phyloP scores from a whole-genome alignment of 2,797 vertebrate species.

The Phrynocephalus vlangalii region DNA sequence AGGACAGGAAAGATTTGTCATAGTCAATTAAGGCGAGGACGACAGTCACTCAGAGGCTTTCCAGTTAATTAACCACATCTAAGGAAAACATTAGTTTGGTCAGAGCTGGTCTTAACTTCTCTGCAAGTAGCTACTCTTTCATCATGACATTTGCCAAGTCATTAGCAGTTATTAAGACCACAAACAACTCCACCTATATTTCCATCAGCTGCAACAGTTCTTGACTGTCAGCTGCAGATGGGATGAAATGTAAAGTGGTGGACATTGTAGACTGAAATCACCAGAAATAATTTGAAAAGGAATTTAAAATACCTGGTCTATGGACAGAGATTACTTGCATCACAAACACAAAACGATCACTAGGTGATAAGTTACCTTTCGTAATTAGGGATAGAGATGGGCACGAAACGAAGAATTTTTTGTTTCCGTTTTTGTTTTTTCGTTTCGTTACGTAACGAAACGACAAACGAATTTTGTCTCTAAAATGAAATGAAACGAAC shows the following conservation, averaged over 20 bases:
- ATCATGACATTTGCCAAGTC: neutral
- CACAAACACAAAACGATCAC: neutral
- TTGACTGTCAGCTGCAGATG: neutral
- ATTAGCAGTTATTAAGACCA: conserved; percentile 1
- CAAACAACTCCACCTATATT: neutral
- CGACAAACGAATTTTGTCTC: too few species aligned
- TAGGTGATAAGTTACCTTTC: neutral
- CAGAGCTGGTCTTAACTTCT: conserved; percentile 3
- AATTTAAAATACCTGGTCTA: neutral
- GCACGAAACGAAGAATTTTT: too few species aligned
- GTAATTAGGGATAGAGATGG: too few species aligned
- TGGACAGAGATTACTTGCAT: neutral
- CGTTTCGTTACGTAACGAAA: too few species aligned
- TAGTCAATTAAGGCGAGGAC: conserved; percentile 24
- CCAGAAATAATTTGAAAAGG: neutral
- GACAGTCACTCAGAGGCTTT: conserved; percentile 19
- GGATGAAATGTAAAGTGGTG: neutral
- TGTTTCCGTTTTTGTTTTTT: too few species aligned
- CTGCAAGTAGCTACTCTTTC: conserved; percentile 13
- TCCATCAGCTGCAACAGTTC: conserved; percentile 1
- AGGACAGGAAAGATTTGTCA: conserved; percentile 16
- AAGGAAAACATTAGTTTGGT: conserved; percentile 15
- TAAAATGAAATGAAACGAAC: too few species aligned
- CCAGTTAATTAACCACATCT: conserved; percentile 29
- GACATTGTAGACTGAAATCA: neutral